These are phyloP conservation scores for Nansenia antarctica DNA, from an alignment of 2,113 vertebrate genomes.

Conservation along the genomic window DNA sequence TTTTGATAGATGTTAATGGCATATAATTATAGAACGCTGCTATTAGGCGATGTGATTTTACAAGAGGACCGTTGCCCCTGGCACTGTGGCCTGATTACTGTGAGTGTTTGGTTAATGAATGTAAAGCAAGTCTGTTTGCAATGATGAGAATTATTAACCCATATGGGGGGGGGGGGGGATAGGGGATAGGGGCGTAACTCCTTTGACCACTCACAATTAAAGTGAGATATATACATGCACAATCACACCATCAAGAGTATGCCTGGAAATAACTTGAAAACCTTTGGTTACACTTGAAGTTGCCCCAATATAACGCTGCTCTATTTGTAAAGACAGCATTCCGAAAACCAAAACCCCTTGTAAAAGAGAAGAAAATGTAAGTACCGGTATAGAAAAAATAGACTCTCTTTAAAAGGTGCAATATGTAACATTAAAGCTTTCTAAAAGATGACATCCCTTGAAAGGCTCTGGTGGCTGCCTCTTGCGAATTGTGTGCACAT, in stretches of 20 bases:
- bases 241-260: conserved; percentile 32
- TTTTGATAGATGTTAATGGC: conserved; percentile 79
- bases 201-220: conserved; percentile 51
- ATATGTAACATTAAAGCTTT: no score
- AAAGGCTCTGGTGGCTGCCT: no score
- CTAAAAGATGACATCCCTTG: no score
- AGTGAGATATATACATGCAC: conserved; percentile 36
- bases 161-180: conserved; percentile 46
- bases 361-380: no score
- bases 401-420: no score
- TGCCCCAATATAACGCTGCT: no score
- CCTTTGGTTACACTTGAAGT: no score
- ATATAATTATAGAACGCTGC: conserved; percentile 75
- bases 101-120: conserved; percentile 78
- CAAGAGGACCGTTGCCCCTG: conserved; percentile 70
- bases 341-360: no score
- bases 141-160: conserved; percentile 67
- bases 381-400: no score
- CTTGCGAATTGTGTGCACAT: no score
- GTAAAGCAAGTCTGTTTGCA: conserved; percentile 74
- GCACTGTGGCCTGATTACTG: conserved; percentile 74
- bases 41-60: conserved; percentile 76
- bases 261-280: no score
- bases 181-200: not conserved
- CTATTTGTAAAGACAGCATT: no score